phyloP scores from a whole-genome alignment of 2,888 invertebrate genomes.

The Habrosyne pyritoides region DNA sequence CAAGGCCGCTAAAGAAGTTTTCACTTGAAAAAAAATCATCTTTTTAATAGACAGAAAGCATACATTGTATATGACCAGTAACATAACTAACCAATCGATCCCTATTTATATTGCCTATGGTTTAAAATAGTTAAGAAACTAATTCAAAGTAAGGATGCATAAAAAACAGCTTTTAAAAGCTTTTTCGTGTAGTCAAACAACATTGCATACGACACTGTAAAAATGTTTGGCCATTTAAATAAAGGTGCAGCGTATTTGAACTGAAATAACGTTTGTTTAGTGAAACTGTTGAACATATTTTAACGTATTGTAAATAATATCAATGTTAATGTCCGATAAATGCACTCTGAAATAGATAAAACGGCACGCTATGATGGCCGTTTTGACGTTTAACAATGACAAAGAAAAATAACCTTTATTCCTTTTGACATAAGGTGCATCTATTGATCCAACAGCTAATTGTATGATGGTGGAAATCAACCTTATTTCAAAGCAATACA shows the following conservation, averaged over 20 bases:
- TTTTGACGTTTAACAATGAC: not conserved
- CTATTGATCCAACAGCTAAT: too few relatives aligned
- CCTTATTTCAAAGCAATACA: too few relatives aligned
- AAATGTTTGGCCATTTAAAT: not conserved
- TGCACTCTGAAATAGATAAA: not conserved
- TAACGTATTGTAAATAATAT: not conserved
- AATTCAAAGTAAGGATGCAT: not conserved
- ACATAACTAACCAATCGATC: too few relatives aligned
- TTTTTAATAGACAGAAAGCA: too few relatives aligned
- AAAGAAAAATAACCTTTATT: too few relatives aligned
- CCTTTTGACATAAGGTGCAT: too few relatives aligned
- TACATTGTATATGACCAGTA: too few relatives aligned
- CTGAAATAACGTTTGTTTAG: not conserved
- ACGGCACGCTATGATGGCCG: too few relatives aligned
- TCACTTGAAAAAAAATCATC: too few relatives aligned
- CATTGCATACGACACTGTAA: not conserved
- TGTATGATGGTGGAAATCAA: too few relatives aligned
- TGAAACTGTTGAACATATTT: not conserved
- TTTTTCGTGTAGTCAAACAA: slow-evolving; percentile 8
- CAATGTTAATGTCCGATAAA: not conserved
- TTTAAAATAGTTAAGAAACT: not conserved
- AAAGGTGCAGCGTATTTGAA: slow-evolving; percentile 10
- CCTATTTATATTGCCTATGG: too few relatives aligned
- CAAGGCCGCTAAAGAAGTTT: too few relatives aligned
- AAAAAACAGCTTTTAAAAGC: slow-evolving; percentile 8